Evolutionary conservation across 2,888 invertebrate species (phyloP).

Genomic region (Chrysolina oricalcia): DNA sequence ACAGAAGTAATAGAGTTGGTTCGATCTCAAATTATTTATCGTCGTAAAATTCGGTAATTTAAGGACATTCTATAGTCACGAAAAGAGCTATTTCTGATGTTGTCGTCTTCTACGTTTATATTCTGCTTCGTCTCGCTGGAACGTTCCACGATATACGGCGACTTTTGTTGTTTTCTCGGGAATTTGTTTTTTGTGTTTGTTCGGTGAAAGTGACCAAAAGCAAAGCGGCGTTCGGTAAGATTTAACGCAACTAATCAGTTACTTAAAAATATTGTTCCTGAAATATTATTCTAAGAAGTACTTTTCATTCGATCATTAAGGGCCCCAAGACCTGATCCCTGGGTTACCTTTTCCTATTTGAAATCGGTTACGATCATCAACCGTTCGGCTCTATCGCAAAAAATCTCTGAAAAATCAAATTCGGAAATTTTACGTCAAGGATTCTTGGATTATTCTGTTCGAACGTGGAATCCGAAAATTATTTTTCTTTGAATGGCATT

Average conservation of each 20-base stretch:
- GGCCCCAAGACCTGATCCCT: not conserved
- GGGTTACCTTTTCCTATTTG: not conserved
- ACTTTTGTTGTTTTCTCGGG: constrained; percentile 7
- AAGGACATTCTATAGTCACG: too few species aligned
- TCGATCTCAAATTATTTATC: too few species aligned
- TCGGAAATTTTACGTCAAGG: too few species aligned
- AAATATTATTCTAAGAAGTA: too few species aligned
- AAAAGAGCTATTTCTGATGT: constrained; percentile 37
- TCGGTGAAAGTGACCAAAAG: constrained; percentile 53
- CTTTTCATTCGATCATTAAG: not conserved
- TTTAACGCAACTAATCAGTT: not conserved
- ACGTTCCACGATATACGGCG: not conserved
- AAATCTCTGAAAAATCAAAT: too few species aligned
- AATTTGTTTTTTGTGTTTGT: constrained; percentile 44
- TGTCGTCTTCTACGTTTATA: constrained; percentile 31
- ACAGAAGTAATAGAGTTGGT: too few species aligned
- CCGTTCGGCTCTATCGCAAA: not conserved
- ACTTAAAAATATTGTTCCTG: not conserved
- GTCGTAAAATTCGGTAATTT: too few species aligned
- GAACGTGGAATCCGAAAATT: too few species aligned
- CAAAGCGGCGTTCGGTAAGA: constrained; percentile 61
- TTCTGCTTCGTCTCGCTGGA: not conserved
- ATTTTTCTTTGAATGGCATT: too few species aligned
- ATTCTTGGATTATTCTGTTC: too few species aligned
- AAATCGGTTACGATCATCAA: not conserved